Base-by-base conservation (phyloP, 2,888 invertebrate species). In the Rhabditoides inermis region DNA sequence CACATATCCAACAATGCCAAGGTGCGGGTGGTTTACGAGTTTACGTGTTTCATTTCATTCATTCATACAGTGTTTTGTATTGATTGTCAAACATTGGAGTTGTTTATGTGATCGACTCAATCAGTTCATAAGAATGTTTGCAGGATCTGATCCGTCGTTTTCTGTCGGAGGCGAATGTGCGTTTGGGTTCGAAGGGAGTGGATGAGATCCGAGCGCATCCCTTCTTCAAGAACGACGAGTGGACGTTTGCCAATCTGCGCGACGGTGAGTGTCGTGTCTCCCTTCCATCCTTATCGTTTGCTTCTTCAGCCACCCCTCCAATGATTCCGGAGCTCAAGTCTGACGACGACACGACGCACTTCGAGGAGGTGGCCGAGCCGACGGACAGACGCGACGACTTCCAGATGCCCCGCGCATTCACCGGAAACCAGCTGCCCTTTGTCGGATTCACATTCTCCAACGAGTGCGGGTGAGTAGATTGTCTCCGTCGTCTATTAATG, bases 281-380 rank as follows among this genome's bases (percentile, higher is more conserved):
- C 39, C 49, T 32, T 15, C 15, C 32, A 10, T 15, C 15, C 32
- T 32, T 32, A 10, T 15, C 15, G 32, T 32, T 32, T 7, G 15
- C n/a, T 12, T 22, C 45, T 68, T 61, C 45, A 78, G 80, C 77
- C 48, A 76, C 88, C 40, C 94, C 98, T 2, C 98, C 98, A 0
- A 90, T 95, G 10, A 90, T 95, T 15, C 95, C 95, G 15, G 92
- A 95, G 76, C 81, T 99, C 50, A 84, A 85, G 20, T 87, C 92
- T 61, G 98, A 99, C 77, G 92, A 92, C 77, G 98, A 99, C 78
- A 94, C 98, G 0, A 87, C 90, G 70, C 90, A 98, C 80, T 99
- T 99, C 80, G 95, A 95, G 79, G 57, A 94, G 90, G 82, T 65
- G 27, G 53, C 45, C 20, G 54, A 46, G 2, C 37, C 22, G 7